Evolutionary conservation across 2,888 invertebrate genomes (phyloP), one percentile per base, ranked within the genome.

Genomic region (Loripinus fragilis): DNA sequence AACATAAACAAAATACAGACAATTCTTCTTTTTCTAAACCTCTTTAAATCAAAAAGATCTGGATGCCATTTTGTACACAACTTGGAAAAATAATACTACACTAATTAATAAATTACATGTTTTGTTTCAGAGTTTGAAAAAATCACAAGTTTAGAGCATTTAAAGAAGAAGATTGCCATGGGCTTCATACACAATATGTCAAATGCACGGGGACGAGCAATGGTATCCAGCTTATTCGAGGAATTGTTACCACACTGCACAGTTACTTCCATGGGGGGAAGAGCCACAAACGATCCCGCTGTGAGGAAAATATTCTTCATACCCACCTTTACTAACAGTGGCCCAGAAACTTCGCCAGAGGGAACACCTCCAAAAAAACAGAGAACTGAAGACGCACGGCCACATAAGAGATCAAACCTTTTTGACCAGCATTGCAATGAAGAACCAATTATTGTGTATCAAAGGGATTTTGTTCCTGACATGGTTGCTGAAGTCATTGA

Each of bases 261-360:
- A 66, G 73, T 73, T 66, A 73, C 73, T 66, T 66, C 66, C 73
- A 66, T 73, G 66, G 73, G 73, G 48, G 73, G 73, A 71, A 55
- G 71, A 73, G 73, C 66, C 66, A 66, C 50, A 28, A 73, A 65
- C 52, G 73, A 73, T 73, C 66, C 73, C 66, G 73, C 66, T 73
- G 73, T 73, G 73, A 73, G 48, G 73, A 42, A 73, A 66, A 66
- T 73, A 73, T 66, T 66, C 73, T 73, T 73, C 73, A 73, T 66
- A 66, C 66, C 73, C 66, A 48, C n/a, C 55, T 55, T 38, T 60
- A 71, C 60, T 71, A 12, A 60, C 42, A 71, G 71, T 60, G 60
- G 71, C 60, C 71, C 71, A 71, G 71, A 71, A 60, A 71, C 12
- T 71, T 71, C 71, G 71, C 71, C 71, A 71, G 60, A 55, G 71